Evolutionary conservation across 2,888 invertebrate species (phyloP), one percentile per base, ranked within the genome.

Genomic region (Cantharis flavilabris): DNA sequence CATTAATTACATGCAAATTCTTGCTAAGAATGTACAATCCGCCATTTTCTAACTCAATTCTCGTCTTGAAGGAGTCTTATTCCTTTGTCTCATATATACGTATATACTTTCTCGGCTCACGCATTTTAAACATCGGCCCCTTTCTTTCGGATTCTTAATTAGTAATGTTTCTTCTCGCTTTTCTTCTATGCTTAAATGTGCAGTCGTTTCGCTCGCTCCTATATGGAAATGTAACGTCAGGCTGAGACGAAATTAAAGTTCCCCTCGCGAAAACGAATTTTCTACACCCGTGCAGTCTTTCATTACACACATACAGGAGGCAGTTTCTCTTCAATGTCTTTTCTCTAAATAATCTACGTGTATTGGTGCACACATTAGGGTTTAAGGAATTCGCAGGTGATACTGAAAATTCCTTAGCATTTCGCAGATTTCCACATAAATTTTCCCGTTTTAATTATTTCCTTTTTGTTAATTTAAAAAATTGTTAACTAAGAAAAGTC

Each of bases 141-240:
- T 92, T 92, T 91, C 92, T 92, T 92, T 92, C 88, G 91, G 91
- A 92, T 92, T 92, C 92, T 92, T 92, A 92, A 92, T 92, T 92
- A 92, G 92, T 91, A 87, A 91, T 91, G 90, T 86, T 90, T 90
- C 86, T 88, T 87, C 87, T 91, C 89, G 81, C 86, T 82, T 90
- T 67, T 80, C 83, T 81, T 84, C 82, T 69, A 74, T 89, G 89
- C 89, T 89, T 88, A 73, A 89, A 89, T 90, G 89, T 88, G 87
- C 88, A 86, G 84, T 86, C 84, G 88, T 91, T 91, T 85, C 89
- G 84, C 86, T 91, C 90, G 82, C 89, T 89, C 91, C 83, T 84
- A 86, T 87, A 88, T 88, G 88, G 86, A 87, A 87, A 88, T 87
- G 86, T 87, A 87, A 87, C 87, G 88, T 87, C 87, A 87, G 86